Evolutionary conservation across 92 coral and sea anemone genomes (phyloP), one percentile per base, ranked within the genome.

Genomic region (Phenganax marumi): DNA sequence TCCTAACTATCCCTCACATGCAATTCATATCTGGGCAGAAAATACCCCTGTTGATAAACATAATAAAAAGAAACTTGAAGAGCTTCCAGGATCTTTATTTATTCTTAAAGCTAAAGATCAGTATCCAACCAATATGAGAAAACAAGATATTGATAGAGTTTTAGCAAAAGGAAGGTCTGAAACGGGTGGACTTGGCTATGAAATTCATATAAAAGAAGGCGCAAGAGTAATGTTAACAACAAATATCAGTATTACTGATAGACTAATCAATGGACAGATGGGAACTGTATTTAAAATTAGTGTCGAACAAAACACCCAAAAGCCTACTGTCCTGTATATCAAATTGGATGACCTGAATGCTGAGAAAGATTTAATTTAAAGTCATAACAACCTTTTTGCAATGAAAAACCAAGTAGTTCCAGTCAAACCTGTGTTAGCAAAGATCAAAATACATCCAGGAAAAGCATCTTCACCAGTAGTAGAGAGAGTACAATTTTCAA

Each of bases 401-500:
- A 54, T 10, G 17, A 17, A 54, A 54, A 54, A 54, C 60, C 60
- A 54, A 10, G 60, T 54, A 10, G 60, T 54, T 10, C 60, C 60
- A 21, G 84, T 89, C 70, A 19, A 74, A 48, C 91, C 90, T 6
- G 25, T 91, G 56, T 65, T 91, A 78, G 65, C 68, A n/a, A 79
- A 48, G 68, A 84, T 90, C 12, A 90, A 87, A 75, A 23, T 90
- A 18, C 56, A 86, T 18, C 90, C 90, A 65, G 76, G 53, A 9
- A 91, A 86, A 84, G 68, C 83, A 33, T 89, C 94, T 23, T 91
- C 91, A 0, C 91, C 94, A 65, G 90, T 88, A 84, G 86, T 91
- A 50, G 85, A 91, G 62, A 52, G 90, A n/a, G 14, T 86, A 7
- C 91, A 91, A 63, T 89, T 89, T 76, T 89, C 93, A 26, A 21